These are phyloP conservation scores for Microcebus tavaratra DNA, from an alignment of 2,113 vertebrate species.

Conservation along the genomic window DNA sequence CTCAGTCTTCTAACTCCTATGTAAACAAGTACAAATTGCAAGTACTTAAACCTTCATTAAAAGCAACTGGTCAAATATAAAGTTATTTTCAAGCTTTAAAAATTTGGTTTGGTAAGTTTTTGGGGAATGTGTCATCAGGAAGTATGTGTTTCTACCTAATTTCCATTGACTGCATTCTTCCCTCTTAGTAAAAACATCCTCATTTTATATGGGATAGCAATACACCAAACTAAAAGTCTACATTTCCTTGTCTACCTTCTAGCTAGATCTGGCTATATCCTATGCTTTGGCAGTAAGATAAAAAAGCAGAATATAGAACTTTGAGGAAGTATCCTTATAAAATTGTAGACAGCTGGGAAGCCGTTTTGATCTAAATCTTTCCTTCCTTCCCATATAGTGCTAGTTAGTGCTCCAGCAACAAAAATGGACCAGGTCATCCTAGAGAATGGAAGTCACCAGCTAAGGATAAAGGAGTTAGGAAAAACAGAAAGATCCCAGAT, in stretches of 20 bases:
- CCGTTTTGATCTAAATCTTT: not conserved
- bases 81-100: conserved; percentile 41
- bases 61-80: conserved; percentile 21
- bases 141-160: not conserved
- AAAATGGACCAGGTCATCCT: not conserved
- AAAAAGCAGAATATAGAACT: not conserved
- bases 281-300: not conserved
- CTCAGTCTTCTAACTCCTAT: not conserved
- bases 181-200: not conserved
- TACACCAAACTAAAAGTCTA: not conserved
- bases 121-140: not conserved
- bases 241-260: not conserved
- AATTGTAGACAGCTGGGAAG: not conserved
- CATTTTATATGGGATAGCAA: not conserved
- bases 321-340: not conserved
- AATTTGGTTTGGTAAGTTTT: not conserved
- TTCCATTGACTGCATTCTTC: not conserved
- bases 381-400: not conserved
- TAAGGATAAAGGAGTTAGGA: not conserved
- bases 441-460: not conserved
- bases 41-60: conserved; percentile 38
- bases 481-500: not conserved
- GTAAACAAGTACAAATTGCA: conserved; percentile 8
- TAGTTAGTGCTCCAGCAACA: not conserved
- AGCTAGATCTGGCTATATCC: not conserved